Base-by-base conservation (phyloP, 2,113 vertebrate genomes). In the Tenebrosternarchus preto region DNA sequence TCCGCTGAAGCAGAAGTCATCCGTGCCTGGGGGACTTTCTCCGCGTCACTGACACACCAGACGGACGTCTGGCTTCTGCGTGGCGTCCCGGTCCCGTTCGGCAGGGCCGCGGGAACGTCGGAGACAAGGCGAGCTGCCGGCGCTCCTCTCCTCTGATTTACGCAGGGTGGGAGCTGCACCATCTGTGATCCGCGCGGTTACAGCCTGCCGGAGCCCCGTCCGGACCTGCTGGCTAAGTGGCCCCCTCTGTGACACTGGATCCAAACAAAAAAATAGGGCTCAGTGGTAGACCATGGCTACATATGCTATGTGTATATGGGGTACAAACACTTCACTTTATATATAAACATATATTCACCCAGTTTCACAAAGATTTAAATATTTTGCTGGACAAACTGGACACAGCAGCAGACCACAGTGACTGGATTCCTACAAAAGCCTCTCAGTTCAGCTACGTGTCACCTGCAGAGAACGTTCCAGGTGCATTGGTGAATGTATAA, bases 211-310 rank as follows among this genome's bases (percentile, higher is more conserved):
- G 33, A 20, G 31, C 43, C 43, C 43, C 43, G 2, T 12, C 43
- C 43, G 43, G 43, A 9, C 43, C 43, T 50, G 43, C 43, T 50
- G 43, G 33, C 43, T 79, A 75, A 73, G 43, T 79, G 77, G 82
- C 57, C 2, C 12, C 2, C 43, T 50, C 43, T 12, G 11, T 15
- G 31, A 76, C 76, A 86, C 82, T 83, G 66, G 73, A 79, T 76
- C 77, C 80, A 86, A 84, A 86, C n/a, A n/a, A n/a, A n/a, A n/a
- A n/a, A n/a, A n/a, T n/a, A n/a, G 83, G 85, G 82, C 83, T 78
- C 12, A 77, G 66, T 55, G 56, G 80, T 84, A 80, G 60, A 84
- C 82, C 73, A 77, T 75, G n/a, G 80, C 71, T 78, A 56, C 31
- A 76, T 55, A 76, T 67, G 39, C 69, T 19, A 56, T 16, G 11